Base-by-base conservation (phyloP, 2,888 invertebrate species). In the Andricus quercusramuli region DNA sequence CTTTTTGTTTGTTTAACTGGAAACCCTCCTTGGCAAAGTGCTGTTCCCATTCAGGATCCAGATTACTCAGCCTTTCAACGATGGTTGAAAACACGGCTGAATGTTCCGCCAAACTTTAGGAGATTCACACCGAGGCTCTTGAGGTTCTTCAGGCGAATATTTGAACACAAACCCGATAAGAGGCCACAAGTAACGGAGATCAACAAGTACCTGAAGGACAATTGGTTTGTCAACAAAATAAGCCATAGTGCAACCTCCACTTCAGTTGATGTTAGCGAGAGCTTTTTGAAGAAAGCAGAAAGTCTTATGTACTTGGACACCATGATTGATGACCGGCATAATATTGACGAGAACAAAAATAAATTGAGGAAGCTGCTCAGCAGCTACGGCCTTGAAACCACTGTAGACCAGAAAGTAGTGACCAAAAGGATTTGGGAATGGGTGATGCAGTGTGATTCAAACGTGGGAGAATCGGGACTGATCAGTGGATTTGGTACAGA, bases 21-120 rank as follows among this genome's bases (percentile, higher is more conserved):
- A 1, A 95, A 94, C 79, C 94, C 95, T 20, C 96, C 96, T 0
- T 96, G 96, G 96, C 94, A 94, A 85, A 94, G 94, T 64, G 96
- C 96, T 1, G 96, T 96, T 88, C 94, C 95, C 89, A 96, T 96
- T 87, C 95, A 96, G 90, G 96, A 97, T 90, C 93, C 94, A 3
- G 95, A 95, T 74, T 96, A 96, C 90, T 94, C 94, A 11, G 95
- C 93, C 44, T 95, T 95, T 91, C 94, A 95, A 88, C 94, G 95
- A 82, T 97, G 96, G 94, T 95, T 95, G 80, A 94, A 94, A 85
- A 92, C 95, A 59, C 93, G 95, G 83, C 94, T 95, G 17, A 94
- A 95, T n/a, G 94, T 95, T 77, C 95, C 95, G 1, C 93, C 93
- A 1, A 94, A 91, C 79, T 95, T 95, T 89, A 93, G 94, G 56